Evolutionary conservation across 2,113 vertebrate species (phyloP), one percentile per base, ranked within the genome.

Genomic region (Miniopterus natalensis): DNA sequence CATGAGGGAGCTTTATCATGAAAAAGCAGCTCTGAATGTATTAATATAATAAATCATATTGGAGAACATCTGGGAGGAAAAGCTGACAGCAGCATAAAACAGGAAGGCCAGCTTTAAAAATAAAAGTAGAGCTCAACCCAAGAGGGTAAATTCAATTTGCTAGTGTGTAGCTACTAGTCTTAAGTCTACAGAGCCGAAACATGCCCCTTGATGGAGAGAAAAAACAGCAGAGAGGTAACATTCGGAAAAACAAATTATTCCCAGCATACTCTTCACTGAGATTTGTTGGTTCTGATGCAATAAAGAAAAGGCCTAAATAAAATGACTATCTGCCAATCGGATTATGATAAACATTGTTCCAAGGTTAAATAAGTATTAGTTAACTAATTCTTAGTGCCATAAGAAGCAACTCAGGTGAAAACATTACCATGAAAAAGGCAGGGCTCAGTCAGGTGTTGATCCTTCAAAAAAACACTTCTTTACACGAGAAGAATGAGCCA

Each of bases 361-460:
- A 92, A 96, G 95, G 95, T 98, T 97, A 97, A 98, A 85, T 93
- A 96, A 97, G 97, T 95, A 95, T 95, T 96, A 96, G 92, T 97
- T 97, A 96, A 90, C 95, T 92, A 96, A 96, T 96, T 95, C 96
- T 96, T 85, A 90, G 80, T 25, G 31, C 85, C 92, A 78, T 92
- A 94, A 92, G 95, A 84, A 97, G 94, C 88, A 97, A 96, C 97
- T 96, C 95, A 96, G 97, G 97, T 97, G 96, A 96, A 96, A 96
- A 95, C 92, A 97, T 95, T 96, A 95, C 95, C 95, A 97, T 97
- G 96, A 97, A 95, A 97, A 97, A 97, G 94, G 97, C 93, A 94
- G 74, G 94, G 90, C 96, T 92, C 95, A 96, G 95, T 11, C 18
- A 53, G 95, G 90, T 95, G 96, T 93, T 93, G 84, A 71, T 97